Conservation (phyloP, 2,113 vertebrate species). For the Gnathonemus echidnorhynchus region DNA sequence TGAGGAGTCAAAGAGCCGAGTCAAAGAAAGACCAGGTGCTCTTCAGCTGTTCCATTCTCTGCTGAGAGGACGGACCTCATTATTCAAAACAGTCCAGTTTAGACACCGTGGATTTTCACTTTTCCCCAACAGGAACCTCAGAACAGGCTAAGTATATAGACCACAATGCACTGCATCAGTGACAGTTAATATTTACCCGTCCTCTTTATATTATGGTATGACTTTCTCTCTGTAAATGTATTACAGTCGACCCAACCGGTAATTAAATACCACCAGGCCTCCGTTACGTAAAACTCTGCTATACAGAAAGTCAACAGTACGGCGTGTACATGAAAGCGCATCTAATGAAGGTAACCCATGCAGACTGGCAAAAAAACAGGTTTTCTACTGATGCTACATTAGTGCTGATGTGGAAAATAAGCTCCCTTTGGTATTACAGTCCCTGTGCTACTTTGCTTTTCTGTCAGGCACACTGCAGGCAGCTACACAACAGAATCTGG, state of each 20-base stretch:
- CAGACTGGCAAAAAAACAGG: neutral
- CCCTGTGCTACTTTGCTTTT: constrained; percentile 42
- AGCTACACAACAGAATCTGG: constrained; percentile 42
- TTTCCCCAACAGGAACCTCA: neutral
- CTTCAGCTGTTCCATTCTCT: neutral
- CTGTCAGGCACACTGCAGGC: constrained; percentile 57
- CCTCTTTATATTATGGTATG: neutral
- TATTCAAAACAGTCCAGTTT: neutral
- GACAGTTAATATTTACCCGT: neutral
- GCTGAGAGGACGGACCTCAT: neutral
- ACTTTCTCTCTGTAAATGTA: neutral
- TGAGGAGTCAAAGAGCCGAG: neutral
- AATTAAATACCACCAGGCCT: neutral
- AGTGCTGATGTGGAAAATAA: neutral
- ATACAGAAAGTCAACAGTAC: neutral
- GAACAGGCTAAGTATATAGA: neutral
- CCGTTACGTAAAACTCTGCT: neutral
- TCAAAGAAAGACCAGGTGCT: neutral
- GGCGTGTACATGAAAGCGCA: neutral
- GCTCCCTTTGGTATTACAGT: constrained; percentile 31
- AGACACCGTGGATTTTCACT: neutral
- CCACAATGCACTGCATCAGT: neutral
- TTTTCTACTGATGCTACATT: neutral
- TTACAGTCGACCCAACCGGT: neutral
- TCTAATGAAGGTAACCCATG: neutral